Conservation (phyloP, 2,888 invertebrate genomes). For the Yponomeuta malinellus region DNA sequence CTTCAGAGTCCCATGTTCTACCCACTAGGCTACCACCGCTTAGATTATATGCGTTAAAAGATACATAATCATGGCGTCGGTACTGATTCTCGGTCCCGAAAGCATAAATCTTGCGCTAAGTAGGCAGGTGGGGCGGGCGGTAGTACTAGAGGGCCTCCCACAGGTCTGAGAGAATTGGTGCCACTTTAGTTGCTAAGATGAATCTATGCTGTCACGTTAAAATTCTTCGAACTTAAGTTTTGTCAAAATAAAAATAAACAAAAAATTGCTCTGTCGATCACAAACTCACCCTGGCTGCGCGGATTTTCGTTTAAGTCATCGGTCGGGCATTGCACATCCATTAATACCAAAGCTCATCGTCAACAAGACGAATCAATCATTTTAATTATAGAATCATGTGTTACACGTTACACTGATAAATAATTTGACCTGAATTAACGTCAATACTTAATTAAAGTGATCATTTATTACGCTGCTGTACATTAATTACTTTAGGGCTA, state of each 20-base stretch:
- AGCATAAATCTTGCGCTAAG: conserved; percentile 50
- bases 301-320: too few species aligned
- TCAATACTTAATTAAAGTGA: conserved; percentile 19
- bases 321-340: too few species aligned
- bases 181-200: conserved; percentile 1
- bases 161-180: conserved; percentile 27
- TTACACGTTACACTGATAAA: conserved; percentile 9
- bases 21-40: too few species aligned
- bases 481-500: conserved; percentile 21
- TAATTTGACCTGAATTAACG: conserved; percentile 17
- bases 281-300: too few species aligned
- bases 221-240: too few species aligned
- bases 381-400: conserved; percentile 2
- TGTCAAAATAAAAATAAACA: too few species aligned
- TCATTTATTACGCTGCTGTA: conserved; percentile 10
- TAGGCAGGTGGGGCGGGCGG: conserved; percentile 58
- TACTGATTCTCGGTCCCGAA: conserved; percentile 29
- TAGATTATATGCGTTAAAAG: background rate
- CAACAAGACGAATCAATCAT: conserved; percentile 3
- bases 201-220: background rate
- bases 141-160: conserved; percentile 39
- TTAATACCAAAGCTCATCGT: background rate
- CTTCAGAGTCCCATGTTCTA: too few species aligned
- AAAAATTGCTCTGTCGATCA: too few species aligned
- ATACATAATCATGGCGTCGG: background rate